Evolutionary conservation across 2,113 vertebrate genomes (phyloP).

Genomic region (Oriolus oriolus): DNA sequence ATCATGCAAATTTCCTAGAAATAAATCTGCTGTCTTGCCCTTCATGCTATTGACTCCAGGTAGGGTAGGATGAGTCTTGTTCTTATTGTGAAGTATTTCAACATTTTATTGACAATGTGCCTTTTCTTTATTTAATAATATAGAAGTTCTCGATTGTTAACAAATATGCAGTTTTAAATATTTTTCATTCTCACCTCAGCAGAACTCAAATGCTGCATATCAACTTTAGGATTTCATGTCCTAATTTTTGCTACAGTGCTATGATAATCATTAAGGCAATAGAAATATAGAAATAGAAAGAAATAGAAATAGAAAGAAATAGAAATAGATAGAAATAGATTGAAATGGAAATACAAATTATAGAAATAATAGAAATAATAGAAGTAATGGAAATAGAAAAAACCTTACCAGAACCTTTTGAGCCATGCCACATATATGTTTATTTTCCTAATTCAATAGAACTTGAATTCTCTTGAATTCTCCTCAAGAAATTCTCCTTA

Average conservation of each 20-base stretch:
- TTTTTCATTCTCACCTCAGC: neutral
- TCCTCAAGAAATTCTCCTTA: neutral
- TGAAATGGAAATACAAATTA: neutral
- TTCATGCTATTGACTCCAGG: neutral
- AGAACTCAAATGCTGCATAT: neutral
- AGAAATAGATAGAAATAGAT: neutral
- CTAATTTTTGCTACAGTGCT: neutral
- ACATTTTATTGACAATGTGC: neutral
- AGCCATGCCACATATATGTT: fast-evolving
- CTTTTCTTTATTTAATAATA: neutral
- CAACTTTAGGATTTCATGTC: neutral
- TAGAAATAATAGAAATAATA: neutral
- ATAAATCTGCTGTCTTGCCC: neutral
- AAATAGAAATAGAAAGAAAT: neutral
- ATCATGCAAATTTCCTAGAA: neutral
- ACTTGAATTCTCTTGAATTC: neutral
- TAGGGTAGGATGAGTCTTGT: neutral
- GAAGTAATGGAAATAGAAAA: neutral
- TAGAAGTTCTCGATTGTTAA: neutral
- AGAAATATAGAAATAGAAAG: neutral
- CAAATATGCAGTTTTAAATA: neutral
- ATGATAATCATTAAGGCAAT: neutral
- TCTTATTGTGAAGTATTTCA: neutral
- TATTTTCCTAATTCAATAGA: neutral
- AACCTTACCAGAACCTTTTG: neutral